phyloP scores from a whole-genome alignment of 2,113 vertebrate species.

The Hemibagrus wyckioides region DNA sequence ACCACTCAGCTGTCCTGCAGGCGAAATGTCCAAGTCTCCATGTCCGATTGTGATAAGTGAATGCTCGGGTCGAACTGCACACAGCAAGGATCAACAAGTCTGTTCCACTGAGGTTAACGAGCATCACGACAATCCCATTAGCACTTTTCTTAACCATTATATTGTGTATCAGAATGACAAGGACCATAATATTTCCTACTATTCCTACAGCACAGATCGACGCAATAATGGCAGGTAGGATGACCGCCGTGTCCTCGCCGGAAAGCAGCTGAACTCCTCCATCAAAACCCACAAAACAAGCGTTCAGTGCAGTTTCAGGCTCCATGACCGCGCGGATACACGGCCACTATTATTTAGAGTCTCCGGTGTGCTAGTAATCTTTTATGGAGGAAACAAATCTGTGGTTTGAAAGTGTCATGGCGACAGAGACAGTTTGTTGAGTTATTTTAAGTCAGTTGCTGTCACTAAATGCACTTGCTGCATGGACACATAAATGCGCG shows the following conservation, averaged over 20 bases:
- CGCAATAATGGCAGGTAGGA: slow-evolving; percentile 68
- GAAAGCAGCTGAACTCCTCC: slow-evolving; percentile 70
- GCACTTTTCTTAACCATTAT: slow-evolving; percentile 61
- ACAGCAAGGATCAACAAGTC: slow-evolving; percentile 73
- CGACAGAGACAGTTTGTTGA: background rate
- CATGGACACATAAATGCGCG: background rate
- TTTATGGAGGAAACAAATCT: background rate
- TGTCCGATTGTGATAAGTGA: slow-evolving; percentile 72
- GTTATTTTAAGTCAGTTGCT: background rate
- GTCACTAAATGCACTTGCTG: background rate
- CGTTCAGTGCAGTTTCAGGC: slow-evolving; percentile 51
- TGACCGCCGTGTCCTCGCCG: slow-evolving; percentile 63
- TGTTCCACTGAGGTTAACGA: slow-evolving; percentile 67
- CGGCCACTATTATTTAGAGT: background rate
- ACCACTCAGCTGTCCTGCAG: slow-evolving; percentile 78
- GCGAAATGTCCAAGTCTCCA: slow-evolving; percentile 75
- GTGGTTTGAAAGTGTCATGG: background rate
- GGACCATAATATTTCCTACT: slow-evolving; percentile 71
- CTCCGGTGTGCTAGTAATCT: background rate
- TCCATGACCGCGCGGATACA: background rate
- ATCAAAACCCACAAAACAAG: slow-evolving; percentile 63
- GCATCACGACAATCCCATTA: slow-evolving; percentile 68
- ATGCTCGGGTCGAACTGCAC: slow-evolving; percentile 71
- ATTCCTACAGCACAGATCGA: slow-evolving; percentile 71
- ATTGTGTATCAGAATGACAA: slow-evolving; percentile 69